Percentiles rank a stretch among this genome's conserved stretches.
These are phyloP conservation scores for Oncorhynchus kisutch DNA, from an alignment of 2,113 vertebrate species.

Conservation along the genomic window DNA sequence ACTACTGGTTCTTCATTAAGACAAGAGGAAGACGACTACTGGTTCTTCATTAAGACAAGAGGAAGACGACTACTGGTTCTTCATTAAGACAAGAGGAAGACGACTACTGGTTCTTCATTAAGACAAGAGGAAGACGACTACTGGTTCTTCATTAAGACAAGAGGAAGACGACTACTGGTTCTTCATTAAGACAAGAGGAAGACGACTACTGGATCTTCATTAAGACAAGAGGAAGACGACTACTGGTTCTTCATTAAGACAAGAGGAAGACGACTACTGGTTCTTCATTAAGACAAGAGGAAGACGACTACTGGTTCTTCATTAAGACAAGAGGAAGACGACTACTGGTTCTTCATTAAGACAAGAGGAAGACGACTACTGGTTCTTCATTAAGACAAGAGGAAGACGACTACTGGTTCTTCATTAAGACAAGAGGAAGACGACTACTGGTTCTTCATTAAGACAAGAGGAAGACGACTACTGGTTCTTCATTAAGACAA, in stretches of 20 bases:
- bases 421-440: slow-evolving; percentile 66
- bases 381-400: slow-evolving; percentile 67
- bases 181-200: slow-evolving; percentile 66
- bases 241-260: slow-evolving; percentile 69
- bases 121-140: slow-evolving; percentile 59
- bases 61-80: slow-evolving; percentile 63
- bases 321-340: slow-evolving; percentile 64
- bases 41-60: slow-evolving; percentile 67
- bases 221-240: slow-evolving; percentile 62
- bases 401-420: slow-evolving; percentile 63
- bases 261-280: slow-evolving; percentile 61
- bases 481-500: slow-evolving; percentile 67
- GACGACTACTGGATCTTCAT: slow-evolving; percentile 69
- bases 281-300: slow-evolving; percentile 65
- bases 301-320: slow-evolving; percentile 67
- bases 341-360: slow-evolving; percentile 71
- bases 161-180: slow-evolving; percentile 62
- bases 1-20: slow-evolving; percentile 71
- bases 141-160: slow-evolving; percentile 67
- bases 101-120: slow-evolving; percentile 71
- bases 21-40: slow-evolving; percentile 59
- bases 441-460: slow-evolving; percentile 71
- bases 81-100: slow-evolving; percentile 66
- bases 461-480: slow-evolving; percentile 59
- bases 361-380: slow-evolving; percentile 59